A percentile compares a stretch with the other conserved stretches of the same genome.
Conservation (phyloP, 2,113 vertebrate genomes). For the Megatriorchis doriae region DNA sequence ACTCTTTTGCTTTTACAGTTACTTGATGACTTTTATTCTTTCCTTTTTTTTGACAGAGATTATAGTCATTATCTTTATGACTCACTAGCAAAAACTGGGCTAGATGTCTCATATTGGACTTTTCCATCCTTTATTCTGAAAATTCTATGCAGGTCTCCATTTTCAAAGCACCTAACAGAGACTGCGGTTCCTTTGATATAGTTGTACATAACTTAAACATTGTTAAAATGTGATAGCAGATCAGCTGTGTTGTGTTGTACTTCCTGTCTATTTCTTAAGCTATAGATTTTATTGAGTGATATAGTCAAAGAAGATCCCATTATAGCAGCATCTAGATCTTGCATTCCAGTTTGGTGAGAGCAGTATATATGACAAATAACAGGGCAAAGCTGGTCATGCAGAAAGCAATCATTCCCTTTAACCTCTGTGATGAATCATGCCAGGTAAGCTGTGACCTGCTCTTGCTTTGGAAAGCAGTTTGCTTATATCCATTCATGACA, state of each 20-base stretch:
- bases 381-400: neutral
- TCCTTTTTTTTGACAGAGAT: neutral
- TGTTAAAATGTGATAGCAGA: neutral
- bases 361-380: neutral
- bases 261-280: neutral
- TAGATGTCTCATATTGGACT: neutral
- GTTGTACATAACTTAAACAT: neutral
- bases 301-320: constrained; percentile 20
- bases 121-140: neutral
- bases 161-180: neutral
- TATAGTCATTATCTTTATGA: neutral
- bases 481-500: neutral
- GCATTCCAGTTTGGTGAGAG: neutral
- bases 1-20: neutral
- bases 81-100: neutral
- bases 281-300: neutral
- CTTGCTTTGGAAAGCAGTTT: neutral
- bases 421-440: neutral
- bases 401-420: constrained; percentile 18
- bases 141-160: neutral
- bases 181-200: neutral
- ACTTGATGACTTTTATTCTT: neutral
- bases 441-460: neutral
- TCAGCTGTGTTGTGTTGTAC: neutral
- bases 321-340: neutral